Conservation (phyloP, 2,797 vertebrate genomes). For the Schizothorax lantsangensis region DNA sequence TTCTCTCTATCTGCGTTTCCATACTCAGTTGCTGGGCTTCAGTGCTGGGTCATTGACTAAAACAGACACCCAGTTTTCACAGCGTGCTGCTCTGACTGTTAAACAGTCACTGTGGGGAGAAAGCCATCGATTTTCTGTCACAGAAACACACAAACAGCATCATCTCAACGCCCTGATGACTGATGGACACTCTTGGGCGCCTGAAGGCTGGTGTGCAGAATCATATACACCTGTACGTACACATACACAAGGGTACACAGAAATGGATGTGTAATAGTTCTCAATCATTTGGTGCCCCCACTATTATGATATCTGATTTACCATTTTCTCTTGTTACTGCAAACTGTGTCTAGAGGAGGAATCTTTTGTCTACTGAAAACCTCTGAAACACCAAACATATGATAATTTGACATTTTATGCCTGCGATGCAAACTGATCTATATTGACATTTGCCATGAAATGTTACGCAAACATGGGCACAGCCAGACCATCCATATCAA, state of each 20-base stretch:
- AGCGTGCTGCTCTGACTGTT: constrained; percentile 54
- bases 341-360: constrained; percentile 57
- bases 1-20: constrained; percentile 31
- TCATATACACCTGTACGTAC: constrained; percentile 51
- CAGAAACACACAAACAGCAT: constrained; percentile 58
- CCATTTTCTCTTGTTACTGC: constrained; percentile 44
- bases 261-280: constrained; percentile 16
- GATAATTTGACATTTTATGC: constrained; percentile 66
- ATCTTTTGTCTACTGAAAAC: constrained; percentile 55
- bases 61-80: constrained; percentile 55
- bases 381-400: constrained; percentile 61
- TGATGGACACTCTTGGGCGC: constrained; percentile 57
- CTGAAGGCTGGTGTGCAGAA: constrained; percentile 40
- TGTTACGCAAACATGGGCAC: constrained; percentile 63
- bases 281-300: constrained; percentile 34
- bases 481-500: constrained; percentile 61
- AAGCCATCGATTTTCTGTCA: constrained; percentile 64
- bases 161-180: constrained; percentile 55
- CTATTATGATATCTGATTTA: constrained; percentile 49
- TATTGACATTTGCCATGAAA: constrained; percentile 65
- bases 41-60: constrained; percentile 59
- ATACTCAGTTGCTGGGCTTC: constrained; percentile 39
- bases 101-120: constrained; percentile 57
- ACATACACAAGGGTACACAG: constrained; percentile 31
- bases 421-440: constrained; percentile 57